Evolutionary conservation across 1,140 invertebrate species (phyloP), one percentile per base, ranked within the genome.

Genomic region (Leptinotarsa undecemlineata): DNA sequence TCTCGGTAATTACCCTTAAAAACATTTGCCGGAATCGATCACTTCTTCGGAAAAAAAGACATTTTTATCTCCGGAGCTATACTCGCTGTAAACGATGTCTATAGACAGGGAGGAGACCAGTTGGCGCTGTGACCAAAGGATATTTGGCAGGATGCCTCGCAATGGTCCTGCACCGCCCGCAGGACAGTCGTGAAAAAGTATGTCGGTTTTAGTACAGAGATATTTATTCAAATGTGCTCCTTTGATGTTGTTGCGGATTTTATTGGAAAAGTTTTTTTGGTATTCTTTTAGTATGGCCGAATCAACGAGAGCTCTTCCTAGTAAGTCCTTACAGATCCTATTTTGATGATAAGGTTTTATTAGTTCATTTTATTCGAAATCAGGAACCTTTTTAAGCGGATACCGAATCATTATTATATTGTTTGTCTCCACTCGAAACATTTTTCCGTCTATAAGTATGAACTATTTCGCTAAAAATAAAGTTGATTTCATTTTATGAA

Each of bases 61-160:
- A 67, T 15, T 67, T 67, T 67, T 67, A 15, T 42, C 64, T 33
- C 64, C 23, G 19, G 15, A 17, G 64, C 23, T 23, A 67, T 26
- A n/a, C 21, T 23, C 64, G 23, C 26, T 33, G 64, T 42, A 15
- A 67, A 17, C 64, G 42, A 67, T 67, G 13, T 33, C 42, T 67
- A 42, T 33, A n/a, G 51, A 57, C 48, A 26, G 1, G 6, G 48
- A 21, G 42, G 11, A 71, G 69, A 71, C 69, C 69, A 61, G 15
- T 71, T 71, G 69, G 69, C 69, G 26, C 69, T 71, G 21, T 4
- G n/a, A 17, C 13, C 14, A 15, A 19, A 17, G n/a, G 20, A 33
- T 14, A 61, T 71, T 71, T 71, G 69, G 69, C 48, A 71, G 48
- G 69, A 71, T 71, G 69, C 69, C 69, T 26, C 57, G 48, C n/a